Evolutionary conservation across 1,140 invertebrate genomes (phyloP), one percentile per base, ranked within the genome.

Genomic region (Drosophila seguyi): DNA sequence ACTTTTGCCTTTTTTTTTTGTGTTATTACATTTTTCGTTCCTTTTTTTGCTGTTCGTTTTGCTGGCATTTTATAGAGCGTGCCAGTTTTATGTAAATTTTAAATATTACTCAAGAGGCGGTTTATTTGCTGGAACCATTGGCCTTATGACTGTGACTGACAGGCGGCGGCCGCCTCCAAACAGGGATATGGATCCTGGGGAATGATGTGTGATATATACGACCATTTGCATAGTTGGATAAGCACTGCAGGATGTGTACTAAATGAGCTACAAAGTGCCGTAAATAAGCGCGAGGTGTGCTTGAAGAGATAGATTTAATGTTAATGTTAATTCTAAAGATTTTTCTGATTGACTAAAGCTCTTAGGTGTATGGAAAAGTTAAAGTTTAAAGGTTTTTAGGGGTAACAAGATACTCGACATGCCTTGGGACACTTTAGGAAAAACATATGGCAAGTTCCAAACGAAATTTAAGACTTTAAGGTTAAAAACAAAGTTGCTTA

Each of bases 81-180:
- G 77, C 44, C 72, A 63, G 71, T 74, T 84, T 85, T 85, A 84
- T 84, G 81, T 81, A 80, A 83, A 84, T 83, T 83, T 79, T 79
- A 75, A 68, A 83, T 74, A 74, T 74, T 74, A 62, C 57, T 53
- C 47, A 53, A 74, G 71, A 74, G 56, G 55, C 53, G 53, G 60
- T 80, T 75, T 74, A 74, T 78, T 65, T 65, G 48, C 55, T 66
- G 56, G 45, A 55, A 50, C 36, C 44, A 65, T 45, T 63, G 66
- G 61, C 66, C 62, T 61, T 44, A 57, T 69, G 55, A 65, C 59
- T 61, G 58, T 50, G 60, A 58, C 47, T 65, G 71, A 38, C 73
- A 53, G 57, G 55, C 27, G 36, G 20, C 11, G 31, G n/a, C 14
- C 4, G 29, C 39, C 39, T 31, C 39, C 39, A n/a, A 41, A n/a